Base-by-base conservation (phyloP, 2,888 invertebrate genomes). In the Cenopis cana region DNA sequence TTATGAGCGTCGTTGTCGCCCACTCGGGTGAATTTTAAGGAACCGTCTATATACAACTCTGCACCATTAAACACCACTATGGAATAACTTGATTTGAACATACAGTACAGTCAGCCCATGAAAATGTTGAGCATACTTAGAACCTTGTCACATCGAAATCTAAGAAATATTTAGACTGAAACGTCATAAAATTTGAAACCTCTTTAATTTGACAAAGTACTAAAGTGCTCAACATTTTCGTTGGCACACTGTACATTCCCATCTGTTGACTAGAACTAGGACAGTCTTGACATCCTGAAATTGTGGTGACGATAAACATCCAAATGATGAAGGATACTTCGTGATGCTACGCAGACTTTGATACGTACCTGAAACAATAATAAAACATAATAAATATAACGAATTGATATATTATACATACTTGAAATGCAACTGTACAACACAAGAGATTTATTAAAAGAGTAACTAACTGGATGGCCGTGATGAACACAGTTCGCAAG, bases 291-390 rank as follows among this genome's bases (percentile, higher is more conserved):
- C 41, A 4, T 14, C 41, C 0, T 4, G 5, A 6, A 41, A 5
- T 41, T 5, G n/a, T n/a, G 46, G n/a, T n/a, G n/a, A 14, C n/a
- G 46, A 46, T 46, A n/a, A 8, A 1, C 41, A 6, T 14, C 5
- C 14, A 41, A 41, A 41, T 14, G 14, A 41, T 14, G 12, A 38
- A 38, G 38, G 12, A 38, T 38, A 38, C 11, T 33, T 12, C 12
- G 38, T 38, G 38, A n/a, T 38, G 1, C n/a, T n/a, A 38, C 18
- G 20, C 10, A 14, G n/a, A 24, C 18, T 14, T 24, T 12, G n/a
- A 29, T 62, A 62, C 64, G 10, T 64, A 64, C 64, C 64, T 64
- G 52, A 54, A 64, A 64, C 64, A 64, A 54, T 2, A 10, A 64
- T 38, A 14, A 38, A 41, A 41, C 8, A 24, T 24, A n/a, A n/a